Conservation (phyloP, 2,888 invertebrate genomes). For the Leucophora obtusa region DNA sequence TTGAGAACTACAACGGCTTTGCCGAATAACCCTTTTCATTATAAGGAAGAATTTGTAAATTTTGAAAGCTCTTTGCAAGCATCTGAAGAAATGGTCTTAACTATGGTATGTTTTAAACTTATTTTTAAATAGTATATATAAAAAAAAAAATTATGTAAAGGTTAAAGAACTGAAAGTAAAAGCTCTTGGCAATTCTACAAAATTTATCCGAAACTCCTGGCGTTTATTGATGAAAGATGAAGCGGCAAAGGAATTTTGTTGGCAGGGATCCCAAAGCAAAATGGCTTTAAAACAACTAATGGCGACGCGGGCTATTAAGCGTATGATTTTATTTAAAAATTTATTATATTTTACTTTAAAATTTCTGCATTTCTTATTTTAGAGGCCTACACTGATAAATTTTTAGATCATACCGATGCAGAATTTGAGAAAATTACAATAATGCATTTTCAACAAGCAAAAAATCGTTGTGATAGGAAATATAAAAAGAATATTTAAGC, state of each 20-base stretch:
- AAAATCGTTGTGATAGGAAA: conserved; percentile 21
- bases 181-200: neutral
- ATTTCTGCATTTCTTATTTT: neutral
- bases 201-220: conserved; percentile 15
- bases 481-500: too few species aligned
- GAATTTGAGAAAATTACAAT: conserved; percentile 9
- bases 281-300: neutral
- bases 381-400: neutral
- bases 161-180: neutral
- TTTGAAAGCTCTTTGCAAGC: neutral
- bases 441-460: conserved; percentile 14
- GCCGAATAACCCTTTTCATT: neutral
- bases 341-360: neutral
- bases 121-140: neutral
- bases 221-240: conserved; percentile 1
- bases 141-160: neutral
- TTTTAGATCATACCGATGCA: neutral
- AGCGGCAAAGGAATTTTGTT: conserved; percentile 20
- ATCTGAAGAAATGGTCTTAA: neutral
- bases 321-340: neutral
- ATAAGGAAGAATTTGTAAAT: neutral
- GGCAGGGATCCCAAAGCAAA: conserved; percentile 16
- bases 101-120: neutral
- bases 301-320: conserved; percentile 4
- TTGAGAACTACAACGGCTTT: neutral